Conservation (phyloP, 2,888 invertebrate species). For the Calameuta pallipes region DNA sequence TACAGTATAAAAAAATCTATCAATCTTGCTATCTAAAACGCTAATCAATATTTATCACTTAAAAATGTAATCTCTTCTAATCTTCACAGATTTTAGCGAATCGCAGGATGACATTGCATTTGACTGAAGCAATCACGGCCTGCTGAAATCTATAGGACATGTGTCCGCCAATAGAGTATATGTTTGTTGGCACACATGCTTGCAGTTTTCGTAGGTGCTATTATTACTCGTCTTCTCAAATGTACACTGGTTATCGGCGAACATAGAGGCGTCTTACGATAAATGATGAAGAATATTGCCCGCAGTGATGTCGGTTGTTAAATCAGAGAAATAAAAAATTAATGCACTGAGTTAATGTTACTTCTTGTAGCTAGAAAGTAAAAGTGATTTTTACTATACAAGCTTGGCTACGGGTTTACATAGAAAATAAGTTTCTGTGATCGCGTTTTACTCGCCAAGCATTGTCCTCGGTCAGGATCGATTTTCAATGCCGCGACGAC, state of each 20-base stretch:
- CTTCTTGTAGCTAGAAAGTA: background rate
- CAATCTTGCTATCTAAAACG: background rate
- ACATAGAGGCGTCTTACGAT: background rate
- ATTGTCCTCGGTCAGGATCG: background rate
- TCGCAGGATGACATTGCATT: background rate
- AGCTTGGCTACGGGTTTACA: background rate
- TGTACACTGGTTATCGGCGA: background rate
- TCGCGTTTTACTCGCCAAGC: background rate
- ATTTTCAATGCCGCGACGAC: background rate
- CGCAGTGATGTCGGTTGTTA: background rate
- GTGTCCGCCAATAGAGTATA: background rate
- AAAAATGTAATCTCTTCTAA: background rate
- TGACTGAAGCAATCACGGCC: background rate
- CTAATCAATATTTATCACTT: background rate
- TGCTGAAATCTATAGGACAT: background rate
- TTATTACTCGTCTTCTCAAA: slow-evolving; percentile 1
- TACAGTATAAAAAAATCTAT: background rate
- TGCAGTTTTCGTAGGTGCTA: slow-evolving; percentile 1
- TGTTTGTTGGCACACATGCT: background rate
- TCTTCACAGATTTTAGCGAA: background rate
- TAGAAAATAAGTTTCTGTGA: background rate
- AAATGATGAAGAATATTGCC: background rate
- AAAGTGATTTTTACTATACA: background rate
- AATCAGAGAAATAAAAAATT: background rate
- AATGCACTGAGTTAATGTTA: background rate